A percentile compares a stretch with the other conserved stretches of the same genome.
Conservation (phyloP, 2,888 invertebrate genomes). For the Drosophila meridiana region DNA sequence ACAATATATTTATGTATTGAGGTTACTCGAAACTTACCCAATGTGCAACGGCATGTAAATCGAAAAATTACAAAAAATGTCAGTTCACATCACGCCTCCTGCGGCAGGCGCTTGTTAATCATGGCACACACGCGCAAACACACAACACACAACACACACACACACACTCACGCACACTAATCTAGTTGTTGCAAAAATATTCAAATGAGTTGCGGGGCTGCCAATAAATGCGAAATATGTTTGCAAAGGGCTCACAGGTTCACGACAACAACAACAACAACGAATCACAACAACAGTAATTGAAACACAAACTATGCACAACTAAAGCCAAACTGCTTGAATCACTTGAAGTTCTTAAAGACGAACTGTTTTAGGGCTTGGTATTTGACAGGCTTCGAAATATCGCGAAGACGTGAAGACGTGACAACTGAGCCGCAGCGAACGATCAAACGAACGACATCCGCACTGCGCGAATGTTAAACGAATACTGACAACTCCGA, state of each 20-base stretch:
- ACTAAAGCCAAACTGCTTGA: conserved; percentile 7
- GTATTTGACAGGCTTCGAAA: conserved; percentile 19
- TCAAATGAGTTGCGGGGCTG: conserved; percentile 60
- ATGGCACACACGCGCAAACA: conserved; percentile 40
- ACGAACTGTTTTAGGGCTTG: conserved; percentile 6
- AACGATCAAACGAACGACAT: conserved; percentile 29
- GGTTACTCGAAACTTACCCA: conserved; percentile 50
- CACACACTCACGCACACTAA: conserved; percentile 29
- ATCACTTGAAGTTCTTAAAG: conserved; percentile 21
- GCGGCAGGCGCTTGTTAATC: conserved; percentile 55
- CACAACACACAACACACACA: neutral
- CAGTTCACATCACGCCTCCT: conserved; percentile 70
- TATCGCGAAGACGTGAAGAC: conserved; percentile 44
- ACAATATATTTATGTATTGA: conserved; percentile 1
- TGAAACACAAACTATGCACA: conserved; percentile 22
- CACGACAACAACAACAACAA: conserved; percentile 2
- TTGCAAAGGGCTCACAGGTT: conserved; percentile 22
- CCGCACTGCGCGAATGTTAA: conserved; percentile 62
- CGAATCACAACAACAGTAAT: conserved; percentile 2
- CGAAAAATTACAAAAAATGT: conserved; percentile 71
- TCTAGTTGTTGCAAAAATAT: conserved; percentile 55
- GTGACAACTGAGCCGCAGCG: conserved; percentile 19
- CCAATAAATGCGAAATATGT: conserved; percentile 51
- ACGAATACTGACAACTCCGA: conserved; percentile 75
- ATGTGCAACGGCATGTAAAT: conserved; percentile 71